Evolutionary conservation across 2,888 invertebrate genomes (phyloP).

Genomic region (Ferrisia virgata): DNA sequence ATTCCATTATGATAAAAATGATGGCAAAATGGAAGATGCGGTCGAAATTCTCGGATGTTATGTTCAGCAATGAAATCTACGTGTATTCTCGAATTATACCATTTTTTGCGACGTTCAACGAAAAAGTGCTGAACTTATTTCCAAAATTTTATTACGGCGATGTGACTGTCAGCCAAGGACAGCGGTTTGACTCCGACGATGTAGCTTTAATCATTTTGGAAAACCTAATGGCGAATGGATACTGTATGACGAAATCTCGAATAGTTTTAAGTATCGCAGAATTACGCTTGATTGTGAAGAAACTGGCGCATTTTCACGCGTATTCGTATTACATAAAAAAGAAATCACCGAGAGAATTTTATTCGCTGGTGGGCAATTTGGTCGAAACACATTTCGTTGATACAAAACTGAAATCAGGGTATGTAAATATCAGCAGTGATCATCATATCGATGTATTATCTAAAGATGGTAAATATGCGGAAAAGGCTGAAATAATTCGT

Average conservation of each 20-base stretch:
- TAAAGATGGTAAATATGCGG: neutral
- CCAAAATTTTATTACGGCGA: neutral
- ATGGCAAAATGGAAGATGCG: neutral
- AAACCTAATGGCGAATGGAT: conserved; percentile 47
- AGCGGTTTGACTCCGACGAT: neutral
- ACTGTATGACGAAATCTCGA: conserved; percentile 39
- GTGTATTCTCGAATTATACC: neutral
- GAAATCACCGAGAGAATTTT: neutral
- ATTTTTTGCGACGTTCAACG: neutral
- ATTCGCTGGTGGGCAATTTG: neutral
- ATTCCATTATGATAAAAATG: neutral
- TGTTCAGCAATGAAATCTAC: neutral
- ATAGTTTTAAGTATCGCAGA: conserved; percentile 49
- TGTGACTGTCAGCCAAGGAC: neutral
- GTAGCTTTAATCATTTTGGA: conserved; percentile 48
- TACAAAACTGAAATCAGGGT: neutral
- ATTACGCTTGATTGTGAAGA: conserved; percentile 6
- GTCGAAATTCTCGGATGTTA: neutral
- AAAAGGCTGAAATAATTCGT: neutral
- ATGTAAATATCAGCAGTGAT: neutral
- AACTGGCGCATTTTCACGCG: neutral
- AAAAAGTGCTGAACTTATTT: neutral
- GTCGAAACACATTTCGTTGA: neutral
- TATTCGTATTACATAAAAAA: neutral
- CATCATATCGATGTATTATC: neutral